A percentile compares a stretch with the other conserved stretches of the same genome.
Evolutionary conservation across 2,888 invertebrate genomes (phyloP).

Genomic region (Phyllotreta striolata): DNA sequence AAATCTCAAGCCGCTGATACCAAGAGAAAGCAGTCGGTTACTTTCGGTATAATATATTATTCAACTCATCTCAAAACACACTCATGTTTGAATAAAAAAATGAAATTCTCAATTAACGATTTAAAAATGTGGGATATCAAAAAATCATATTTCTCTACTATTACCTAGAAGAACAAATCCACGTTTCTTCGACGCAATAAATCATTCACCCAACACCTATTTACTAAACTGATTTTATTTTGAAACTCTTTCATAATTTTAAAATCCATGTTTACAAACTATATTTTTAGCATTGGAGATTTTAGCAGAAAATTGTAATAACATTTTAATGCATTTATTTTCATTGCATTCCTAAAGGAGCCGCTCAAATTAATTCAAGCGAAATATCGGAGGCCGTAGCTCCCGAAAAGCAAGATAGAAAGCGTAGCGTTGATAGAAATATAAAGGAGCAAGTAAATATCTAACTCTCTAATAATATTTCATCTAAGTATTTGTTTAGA

Average conservation of each 20-base stretch:
- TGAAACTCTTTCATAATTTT: too few species aligned
- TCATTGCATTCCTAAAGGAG: constrained; percentile 15
- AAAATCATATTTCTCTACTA: too few species aligned
- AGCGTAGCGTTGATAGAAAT: background rate
- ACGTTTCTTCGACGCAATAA: background rate
- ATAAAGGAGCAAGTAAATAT: constrained; percentile 13
- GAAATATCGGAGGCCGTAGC: background rate
- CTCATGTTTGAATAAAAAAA: background rate
- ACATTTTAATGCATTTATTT: constrained; percentile 19
- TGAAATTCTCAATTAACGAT: background rate
- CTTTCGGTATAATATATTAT: constrained; percentile 23
- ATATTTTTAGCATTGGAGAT: constrained; percentile 19
- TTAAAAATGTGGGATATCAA: too few species aligned
- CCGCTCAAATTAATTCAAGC: background rate
- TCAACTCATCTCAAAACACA: too few species aligned
- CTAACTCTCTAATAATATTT: background rate
- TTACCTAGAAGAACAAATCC: background rate
- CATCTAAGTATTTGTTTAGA: background rate
- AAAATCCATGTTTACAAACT: too few species aligned
- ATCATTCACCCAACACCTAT: background rate
- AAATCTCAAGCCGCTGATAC: constrained; percentile 3
- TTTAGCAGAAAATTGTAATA: constrained; percentile 20
- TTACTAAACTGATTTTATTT: background rate
- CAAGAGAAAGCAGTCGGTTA: constrained; percentile 35
- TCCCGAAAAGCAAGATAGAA: constrained; percentile 11